Evolutionary conservation across 2,113 vertebrate species (phyloP), one percentile per base, ranked within the genome.

Genomic region (Felis chaus): DNA sequence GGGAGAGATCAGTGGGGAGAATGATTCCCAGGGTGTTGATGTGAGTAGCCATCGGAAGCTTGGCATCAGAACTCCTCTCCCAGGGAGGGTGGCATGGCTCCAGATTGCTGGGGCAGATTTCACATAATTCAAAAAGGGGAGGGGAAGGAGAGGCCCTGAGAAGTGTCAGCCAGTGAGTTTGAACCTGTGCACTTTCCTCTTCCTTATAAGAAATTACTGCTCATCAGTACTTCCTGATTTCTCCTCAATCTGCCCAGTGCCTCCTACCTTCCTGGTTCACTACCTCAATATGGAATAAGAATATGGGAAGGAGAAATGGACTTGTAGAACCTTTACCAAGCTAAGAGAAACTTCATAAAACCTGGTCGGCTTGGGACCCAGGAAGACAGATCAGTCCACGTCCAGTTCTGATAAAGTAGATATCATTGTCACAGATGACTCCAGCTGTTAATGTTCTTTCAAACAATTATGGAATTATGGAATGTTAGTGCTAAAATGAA

Each of bases 1-100:
- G 39, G 89, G 86, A 1, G 5, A 94, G 94, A 84, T 45, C 25
- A 39, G 71, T 45, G 0, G 68, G 0, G 0, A 92, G 89, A 63
- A 61, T 0, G 36, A 63, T 48, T 74, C 29, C 45, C 50, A 31
- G 68, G 63, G 36, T 48, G 41, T 41, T 82, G 66, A 68, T 79
- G 61, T 88, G 85, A 91, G 65, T 31, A 33, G 41, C 76, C n/a
- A n/a, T 71, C 36, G 23, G 90, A 91, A 41, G 45, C 50, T 65
- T 96, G 95, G 89, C 78, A 48, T 10, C 14, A 41, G n/a, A 81
- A 10, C 63, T 45, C 61, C n/a, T 93, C 53, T 96, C 41, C 53
- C 27, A 68, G 50, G 68, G 25, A 65, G 31, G 48, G 83, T 73
- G 66, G 95, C 3, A 0, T 57, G 71, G 71, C 63, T 93, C 85